Percentiles rank a stretch among this genome's conserved stretches.
phyloP scores from a whole-genome alignment of 2,888 invertebrate species.

The Aleiodes alternator region DNA sequence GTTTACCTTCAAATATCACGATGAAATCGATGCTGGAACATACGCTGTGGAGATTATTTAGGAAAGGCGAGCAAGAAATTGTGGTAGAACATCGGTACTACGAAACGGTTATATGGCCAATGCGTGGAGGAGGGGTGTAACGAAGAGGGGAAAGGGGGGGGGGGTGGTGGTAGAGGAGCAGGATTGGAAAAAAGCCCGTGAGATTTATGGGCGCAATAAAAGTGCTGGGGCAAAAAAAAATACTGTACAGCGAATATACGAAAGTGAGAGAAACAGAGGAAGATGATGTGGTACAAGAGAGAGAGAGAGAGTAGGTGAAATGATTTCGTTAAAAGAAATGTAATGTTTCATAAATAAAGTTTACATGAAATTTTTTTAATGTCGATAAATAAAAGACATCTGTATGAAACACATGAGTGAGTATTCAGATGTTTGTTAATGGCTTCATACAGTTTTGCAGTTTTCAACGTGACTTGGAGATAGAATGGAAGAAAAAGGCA shows the following conservation, averaged over 20 bases:
- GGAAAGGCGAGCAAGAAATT: constrained; percentile 24
- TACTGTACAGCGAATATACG: constrained; percentile 11
- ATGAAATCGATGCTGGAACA: constrained; percentile 32
- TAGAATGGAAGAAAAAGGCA: constrained; percentile 1
- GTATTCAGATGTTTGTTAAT: constrained; percentile 11
- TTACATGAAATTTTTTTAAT: constrained; percentile 6
- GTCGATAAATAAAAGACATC: constrained; percentile 4
- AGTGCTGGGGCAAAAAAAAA: constrained; percentile 23
- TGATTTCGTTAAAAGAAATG: constrained; percentile 1
- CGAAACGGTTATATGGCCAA: constrained; percentile 16
- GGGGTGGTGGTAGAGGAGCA: background rate
- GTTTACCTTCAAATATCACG: constrained; percentile 22
- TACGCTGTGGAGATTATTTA: constrained; percentile 36
- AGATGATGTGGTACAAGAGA: background rate
- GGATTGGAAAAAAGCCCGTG: constrained; percentile 37
- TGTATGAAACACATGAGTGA: background rate
- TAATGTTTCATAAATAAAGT: constrained; percentile 1
- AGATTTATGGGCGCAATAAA: constrained; percentile 44
- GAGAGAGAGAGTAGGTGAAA: background rate
- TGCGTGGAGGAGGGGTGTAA: background rate
- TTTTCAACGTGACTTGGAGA: background rate
- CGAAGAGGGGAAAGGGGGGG: constrained; percentile 8
- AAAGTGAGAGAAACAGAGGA: constrained; percentile 28
- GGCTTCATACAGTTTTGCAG: background rate
- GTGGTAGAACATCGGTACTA: constrained; percentile 22